Evolutionary conservation across 2,888 invertebrate genomes (phyloP).

Genomic region (Aproaerema taeniolella): DNA sequence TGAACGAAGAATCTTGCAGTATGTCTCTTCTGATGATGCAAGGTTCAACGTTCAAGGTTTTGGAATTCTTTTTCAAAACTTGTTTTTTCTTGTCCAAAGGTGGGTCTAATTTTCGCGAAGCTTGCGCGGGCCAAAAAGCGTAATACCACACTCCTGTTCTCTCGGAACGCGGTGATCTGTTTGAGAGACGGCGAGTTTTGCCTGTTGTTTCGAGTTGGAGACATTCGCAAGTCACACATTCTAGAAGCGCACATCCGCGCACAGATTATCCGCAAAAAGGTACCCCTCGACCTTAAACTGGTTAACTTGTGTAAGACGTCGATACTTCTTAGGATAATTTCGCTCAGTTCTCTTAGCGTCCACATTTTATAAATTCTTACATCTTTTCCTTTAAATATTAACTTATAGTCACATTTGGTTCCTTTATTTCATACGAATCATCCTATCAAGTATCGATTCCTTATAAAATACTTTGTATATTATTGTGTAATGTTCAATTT

Average conservation of each 20-base stretch:
- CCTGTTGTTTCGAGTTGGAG: conserved; percentile 96
- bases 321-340: conserved; percentile 5
- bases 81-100: conserved; percentile 69
- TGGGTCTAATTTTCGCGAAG: conserved; percentile 84
- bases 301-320: neutral
- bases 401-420: too few species aligned
- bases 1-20: conserved; percentile 37
- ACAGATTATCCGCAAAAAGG: conserved; percentile 95
- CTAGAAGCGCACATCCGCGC: conserved; percentile 97
- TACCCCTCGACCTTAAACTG: conserved; percentile 66
- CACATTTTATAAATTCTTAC: too few species aligned
- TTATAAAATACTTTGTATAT: too few species aligned
- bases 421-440: too few species aligned
- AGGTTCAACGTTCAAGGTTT: conserved; percentile 42
- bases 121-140: conserved; percentile 97
- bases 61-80: conserved; percentile 44
- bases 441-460: too few species aligned
- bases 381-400: too few species aligned
- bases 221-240: conserved; percentile 97
- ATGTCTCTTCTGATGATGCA: conserved; percentile 15
- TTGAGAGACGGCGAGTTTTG: conserved; percentile 94
- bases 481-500: conserved; percentile 11
- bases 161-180: conserved; percentile 94
- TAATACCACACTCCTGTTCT: conserved; percentile 96
- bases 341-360: too few species aligned